Percentiles rank a stretch among this genome's conserved stretches.
Evolutionary conservation across 2,113 vertebrate genomes (phyloP).

Genomic region (Pelusios castaneus): DNA sequence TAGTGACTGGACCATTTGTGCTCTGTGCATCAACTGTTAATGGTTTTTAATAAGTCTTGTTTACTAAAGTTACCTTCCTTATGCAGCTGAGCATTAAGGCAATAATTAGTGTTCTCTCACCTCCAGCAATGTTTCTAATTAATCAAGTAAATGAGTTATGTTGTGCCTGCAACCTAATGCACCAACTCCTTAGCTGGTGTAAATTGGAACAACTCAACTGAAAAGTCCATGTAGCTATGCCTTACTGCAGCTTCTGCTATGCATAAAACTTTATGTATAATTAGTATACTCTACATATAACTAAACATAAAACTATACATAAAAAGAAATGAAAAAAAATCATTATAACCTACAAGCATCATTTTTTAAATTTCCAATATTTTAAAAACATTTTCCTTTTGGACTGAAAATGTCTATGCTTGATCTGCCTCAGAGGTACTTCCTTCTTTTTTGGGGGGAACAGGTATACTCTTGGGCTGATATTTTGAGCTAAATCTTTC

Average conservation of each 20-base stretch:
- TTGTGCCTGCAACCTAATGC: not conserved
- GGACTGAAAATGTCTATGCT: not conserved
- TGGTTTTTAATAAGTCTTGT: not conserved
- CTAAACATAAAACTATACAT: not conserved
- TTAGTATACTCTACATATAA: not conserved
- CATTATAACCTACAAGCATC: not conserved
- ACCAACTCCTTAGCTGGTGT: not conserved
- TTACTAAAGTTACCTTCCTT: not conserved
- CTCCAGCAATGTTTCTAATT: not conserved
- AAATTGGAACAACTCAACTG: not conserved
- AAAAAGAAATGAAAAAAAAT: no score
- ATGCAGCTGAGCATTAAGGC: not conserved
- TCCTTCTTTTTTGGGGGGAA: not conserved
- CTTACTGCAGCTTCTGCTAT: not conserved
- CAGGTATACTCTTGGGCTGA: not conserved
- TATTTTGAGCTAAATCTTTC: not conserved
- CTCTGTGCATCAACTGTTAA: not conserved
- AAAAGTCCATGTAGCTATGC: not conserved
- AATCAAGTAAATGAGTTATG: not conserved
- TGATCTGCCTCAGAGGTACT: not conserved
- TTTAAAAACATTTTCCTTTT: not conserved
- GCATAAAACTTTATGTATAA: no score
- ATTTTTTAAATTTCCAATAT: not conserved
- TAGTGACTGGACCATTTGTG: not conserved
- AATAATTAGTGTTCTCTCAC: not conserved